phyloP scores from a whole-genome alignment of 2,113 vertebrate species.

The Fukomys damarensis region DNA sequence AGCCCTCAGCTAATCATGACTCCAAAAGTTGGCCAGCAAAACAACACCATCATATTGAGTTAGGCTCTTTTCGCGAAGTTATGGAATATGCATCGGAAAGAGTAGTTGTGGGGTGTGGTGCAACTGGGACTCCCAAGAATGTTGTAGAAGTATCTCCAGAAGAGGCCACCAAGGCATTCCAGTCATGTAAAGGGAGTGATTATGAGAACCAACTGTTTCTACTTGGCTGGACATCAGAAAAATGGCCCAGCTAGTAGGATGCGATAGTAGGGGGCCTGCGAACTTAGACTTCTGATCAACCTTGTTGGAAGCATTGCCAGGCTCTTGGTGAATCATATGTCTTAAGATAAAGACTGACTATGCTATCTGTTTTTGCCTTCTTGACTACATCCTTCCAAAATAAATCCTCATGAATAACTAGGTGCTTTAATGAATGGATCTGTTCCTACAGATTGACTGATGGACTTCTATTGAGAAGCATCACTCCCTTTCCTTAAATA shows the following conservation, averaged over 20 bases:
- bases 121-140: conserved; percentile 74
- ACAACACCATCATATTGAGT: conserved; percentile 5
- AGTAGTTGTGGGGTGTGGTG: conserved; percentile 67
- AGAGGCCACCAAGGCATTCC: conserved; percentile 60
- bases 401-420: conserved; percentile 24
- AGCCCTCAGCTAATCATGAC: conserved; percentile 38
- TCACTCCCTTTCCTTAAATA: background rate
- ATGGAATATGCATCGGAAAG: conserved; percentile 75
- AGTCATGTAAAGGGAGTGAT: conserved; percentile 75
- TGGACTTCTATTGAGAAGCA: background rate
- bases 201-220: conserved; percentile 80
- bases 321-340: conserved; percentile 34
- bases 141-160: conserved; percentile 75
- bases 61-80: conserved; percentile 48
- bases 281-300: conserved; percentile 65
- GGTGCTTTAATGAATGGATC: conserved; percentile 44
- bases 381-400: conserved; percentile 28
- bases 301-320: background rate
- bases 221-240: conserved; percentile 80
- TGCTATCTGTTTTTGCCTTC: conserved; percentile 29
- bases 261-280: conserved; percentile 57
- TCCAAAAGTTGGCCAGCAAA: conserved; percentile 75
- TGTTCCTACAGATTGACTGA: conserved; percentile 33
- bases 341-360: conserved; percentile 17
- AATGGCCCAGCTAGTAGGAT: conserved; percentile 71